Percentiles rank a stretch among this genome's conserved stretches.
phyloP scores from a whole-genome alignment of 2,888 invertebrate species.

The Philopedon plagiatum region DNA sequence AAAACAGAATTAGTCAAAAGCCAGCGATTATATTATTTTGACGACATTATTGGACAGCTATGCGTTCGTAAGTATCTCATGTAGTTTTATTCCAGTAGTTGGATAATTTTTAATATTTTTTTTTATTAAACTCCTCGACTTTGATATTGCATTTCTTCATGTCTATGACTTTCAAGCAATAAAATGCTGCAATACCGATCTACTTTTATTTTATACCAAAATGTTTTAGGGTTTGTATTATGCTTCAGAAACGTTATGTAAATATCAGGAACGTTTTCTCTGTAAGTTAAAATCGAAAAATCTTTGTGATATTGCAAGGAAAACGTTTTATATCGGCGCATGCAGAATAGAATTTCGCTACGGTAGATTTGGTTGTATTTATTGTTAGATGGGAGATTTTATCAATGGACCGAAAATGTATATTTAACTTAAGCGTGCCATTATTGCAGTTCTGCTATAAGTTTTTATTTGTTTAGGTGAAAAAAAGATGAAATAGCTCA shows the following conservation, averaged over 20 bases:
- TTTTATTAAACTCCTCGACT: background rate
- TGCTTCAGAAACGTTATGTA: slow-evolving; percentile 33
- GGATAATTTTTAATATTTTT: background rate
- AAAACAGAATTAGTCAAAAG: too few relatives aligned
- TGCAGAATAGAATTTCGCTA: background rate
- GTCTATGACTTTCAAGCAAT: background rate
- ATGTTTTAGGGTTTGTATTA: slow-evolving; percentile 22
- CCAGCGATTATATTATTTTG: too few relatives aligned
- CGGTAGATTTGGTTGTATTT: slow-evolving; percentile 3
- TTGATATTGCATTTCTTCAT: background rate
- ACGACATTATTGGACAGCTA: too few relatives aligned
- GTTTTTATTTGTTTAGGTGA: too few relatives aligned
- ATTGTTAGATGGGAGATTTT: background rate
- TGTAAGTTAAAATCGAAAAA: slow-evolving; percentile 28
- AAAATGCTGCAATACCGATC: slow-evolving; percentile 15
- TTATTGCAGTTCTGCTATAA: too few relatives aligned
- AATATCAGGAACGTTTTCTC: slow-evolving; percentile 37
- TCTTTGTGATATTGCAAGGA: slow-evolving; percentile 6
- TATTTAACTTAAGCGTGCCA: background rate
- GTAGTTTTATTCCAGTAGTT: too few relatives aligned
- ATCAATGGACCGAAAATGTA: too few relatives aligned
- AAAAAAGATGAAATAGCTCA: too few relatives aligned
- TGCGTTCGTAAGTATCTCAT: too few relatives aligned
- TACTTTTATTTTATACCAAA: slow-evolving; percentile 27
- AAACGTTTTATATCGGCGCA: slow-evolving; percentile 21